phyloP scores from a whole-genome alignment of 2,888 invertebrate genomes.

The Hydropsyche betteni region DNA sequence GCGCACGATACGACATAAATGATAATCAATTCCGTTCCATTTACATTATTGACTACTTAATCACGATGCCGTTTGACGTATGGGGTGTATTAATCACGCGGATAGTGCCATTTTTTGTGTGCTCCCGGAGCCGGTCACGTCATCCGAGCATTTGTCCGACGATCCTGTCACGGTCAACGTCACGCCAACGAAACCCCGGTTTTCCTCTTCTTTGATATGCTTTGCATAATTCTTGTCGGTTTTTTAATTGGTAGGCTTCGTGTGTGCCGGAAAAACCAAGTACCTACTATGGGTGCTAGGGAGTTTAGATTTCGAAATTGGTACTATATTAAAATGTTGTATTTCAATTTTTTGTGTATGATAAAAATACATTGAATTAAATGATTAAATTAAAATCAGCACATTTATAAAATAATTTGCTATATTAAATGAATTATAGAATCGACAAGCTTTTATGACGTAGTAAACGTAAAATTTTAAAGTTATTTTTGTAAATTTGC shows the following conservation, averaged over 20 bases:
- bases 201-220: no score
- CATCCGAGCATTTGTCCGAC: slow-evolving; percentile 42
- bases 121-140: slow-evolving; percentile 37
- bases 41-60: slow-evolving; percentile 51
- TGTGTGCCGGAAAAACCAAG: background rate
- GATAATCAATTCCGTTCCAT: slow-evolving; percentile 51
- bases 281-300: no score
- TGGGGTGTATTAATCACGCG: slow-evolving; percentile 38
- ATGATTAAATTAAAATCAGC: no score
- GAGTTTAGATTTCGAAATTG: no score
- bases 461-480: no score
- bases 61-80: slow-evolving; percentile 47
- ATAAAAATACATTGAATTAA: no score
- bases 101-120: slow-evolving; percentile 39
- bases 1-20: slow-evolving; percentile 35
- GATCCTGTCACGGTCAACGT: slow-evolving; percentile 33
- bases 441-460: no score
- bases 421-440: no score
- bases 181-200: slow-evolving; percentile 1
- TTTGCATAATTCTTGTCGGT: slow-evolving; percentile 25
- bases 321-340: no score
- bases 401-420: no score
- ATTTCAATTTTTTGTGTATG: no score
- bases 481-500: no score
- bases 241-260: slow-evolving; percentile 5